These are phyloP conservation scores for Drosophila seguyi DNA, from an alignment of 1,140 invertebrate species.

Conservation along the genomic window DNA sequence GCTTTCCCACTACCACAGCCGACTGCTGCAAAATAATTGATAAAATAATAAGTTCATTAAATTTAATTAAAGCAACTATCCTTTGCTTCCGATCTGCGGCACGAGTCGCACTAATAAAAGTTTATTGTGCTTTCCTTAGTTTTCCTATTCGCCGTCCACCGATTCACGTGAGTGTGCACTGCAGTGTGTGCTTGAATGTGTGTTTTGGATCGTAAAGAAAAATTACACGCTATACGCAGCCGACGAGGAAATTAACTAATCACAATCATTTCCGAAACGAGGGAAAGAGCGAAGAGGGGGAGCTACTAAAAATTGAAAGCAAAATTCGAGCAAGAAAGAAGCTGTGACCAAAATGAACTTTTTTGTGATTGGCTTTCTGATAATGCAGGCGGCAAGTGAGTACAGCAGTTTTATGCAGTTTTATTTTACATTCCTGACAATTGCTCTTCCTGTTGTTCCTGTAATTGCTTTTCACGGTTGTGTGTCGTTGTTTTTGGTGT, in stretches of 20 bases:
- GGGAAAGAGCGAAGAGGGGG: slow-evolving; percentile 5
- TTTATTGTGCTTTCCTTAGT: slow-evolving; percentile 51
- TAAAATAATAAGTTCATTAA: slow-evolving; percentile 74
- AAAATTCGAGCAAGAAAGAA: slow-evolving; percentile 42
- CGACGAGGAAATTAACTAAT: slow-evolving; percentile 58
- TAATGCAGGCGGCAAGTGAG: slow-evolving; percentile 85
- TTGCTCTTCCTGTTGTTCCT: slow-evolving; percentile 25
- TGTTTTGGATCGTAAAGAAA: slow-evolving; percentile 39
- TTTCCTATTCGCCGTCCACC: slow-evolving; percentile 22
- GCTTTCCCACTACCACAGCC: slow-evolving; percentile 18
- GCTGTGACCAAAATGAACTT: slow-evolving; percentile 75
- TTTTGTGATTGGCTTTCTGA: slow-evolving; percentile 82
- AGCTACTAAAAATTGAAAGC: slow-evolving; percentile 27
- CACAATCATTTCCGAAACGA: slow-evolving; percentile 25
- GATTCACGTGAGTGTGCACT: slow-evolving; percentile 10
- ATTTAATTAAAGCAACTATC: slow-evolving; percentile 73
- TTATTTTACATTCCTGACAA: slow-evolving; percentile 23
- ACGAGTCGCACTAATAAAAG: slow-evolving; percentile 65
- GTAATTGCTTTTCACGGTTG: slow-evolving; percentile 44
- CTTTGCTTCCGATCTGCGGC: slow-evolving; percentile 70
- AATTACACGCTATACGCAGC: slow-evolving; percentile 50
- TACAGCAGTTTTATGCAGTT: slow-evolving; percentile 38
- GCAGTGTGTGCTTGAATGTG: slow-evolving; percentile 29
- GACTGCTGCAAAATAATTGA: slow-evolving; percentile 40
- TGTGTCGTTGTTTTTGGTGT: slow-evolving; percentile 21